These are phyloP conservation scores for Takifugu flavidus DNA, from an alignment of 2,113 vertebrate species.

Conservation along the genomic window DNA sequence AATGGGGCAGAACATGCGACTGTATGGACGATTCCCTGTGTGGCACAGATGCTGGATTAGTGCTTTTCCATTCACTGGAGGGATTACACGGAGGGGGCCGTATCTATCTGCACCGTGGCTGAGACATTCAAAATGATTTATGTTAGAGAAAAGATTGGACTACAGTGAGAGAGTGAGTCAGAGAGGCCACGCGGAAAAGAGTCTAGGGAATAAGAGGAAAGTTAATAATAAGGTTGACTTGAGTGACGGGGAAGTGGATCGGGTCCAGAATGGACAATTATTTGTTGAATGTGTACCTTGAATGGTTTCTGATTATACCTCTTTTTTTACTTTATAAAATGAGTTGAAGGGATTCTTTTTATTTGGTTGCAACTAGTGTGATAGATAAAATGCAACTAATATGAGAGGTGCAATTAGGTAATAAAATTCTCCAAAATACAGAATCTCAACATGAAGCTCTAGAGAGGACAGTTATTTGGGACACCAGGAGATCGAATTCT, in stretches of 20 bases:
- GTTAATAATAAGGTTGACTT: conserved; percentile 35
- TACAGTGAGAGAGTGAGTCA: not conserved
- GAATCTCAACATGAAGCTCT: no score
- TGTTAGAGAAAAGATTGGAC: conserved; percentile 29
- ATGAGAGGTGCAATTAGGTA: conserved; percentile 17
- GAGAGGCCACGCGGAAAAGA: conserved; percentile 5
- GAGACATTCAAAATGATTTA: conserved; percentile 60
- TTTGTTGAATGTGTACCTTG: no score
- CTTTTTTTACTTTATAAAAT: not conserved
- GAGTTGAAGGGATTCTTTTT: not conserved
- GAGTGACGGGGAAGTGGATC: conserved; percentile 29
- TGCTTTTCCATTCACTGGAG: conserved; percentile 25
- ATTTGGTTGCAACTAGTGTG: no score
- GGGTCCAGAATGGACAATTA: conserved; percentile 8
- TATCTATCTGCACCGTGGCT: conserved; percentile 37
- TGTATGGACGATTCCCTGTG: conserved; percentile 12
- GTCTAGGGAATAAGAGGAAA: conserved; percentile 23
- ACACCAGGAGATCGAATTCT: no score
- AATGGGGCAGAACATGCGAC: conserved; percentile 32
- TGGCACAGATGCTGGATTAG: conserved; percentile 50
- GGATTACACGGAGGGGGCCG: conserved; percentile 55
- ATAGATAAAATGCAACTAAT: conserved; percentile 40
- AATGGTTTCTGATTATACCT: not conserved
- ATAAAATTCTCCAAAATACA: not conserved
- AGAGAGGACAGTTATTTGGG: no score